phyloP scores from a whole-genome alignment of 2,888 invertebrate genomes.

The Agrotis segetum region DNA sequence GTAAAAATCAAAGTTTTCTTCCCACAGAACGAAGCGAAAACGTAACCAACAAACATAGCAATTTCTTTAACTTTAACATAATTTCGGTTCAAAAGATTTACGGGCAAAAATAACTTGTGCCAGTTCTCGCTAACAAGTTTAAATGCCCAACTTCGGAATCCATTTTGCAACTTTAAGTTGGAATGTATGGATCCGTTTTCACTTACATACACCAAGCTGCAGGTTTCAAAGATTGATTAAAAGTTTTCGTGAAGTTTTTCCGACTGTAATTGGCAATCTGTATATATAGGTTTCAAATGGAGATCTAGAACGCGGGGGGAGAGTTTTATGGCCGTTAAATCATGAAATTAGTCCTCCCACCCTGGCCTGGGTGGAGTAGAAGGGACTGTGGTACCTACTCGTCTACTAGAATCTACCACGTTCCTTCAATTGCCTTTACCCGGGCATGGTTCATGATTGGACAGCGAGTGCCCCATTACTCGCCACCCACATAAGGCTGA shows the following conservation, averaged over 20 bases:
- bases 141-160: slow-evolving; percentile 75
- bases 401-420: too few species aligned
- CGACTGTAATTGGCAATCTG: slow-evolving; percentile 43
- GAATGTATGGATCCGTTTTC: slow-evolving; percentile 62
- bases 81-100: slow-evolving; percentile 68
- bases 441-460: too few species aligned
- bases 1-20: slow-evolving; percentile 64
- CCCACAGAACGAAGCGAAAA: slow-evolving; percentile 34
- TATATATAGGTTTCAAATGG: slow-evolving; percentile 13
- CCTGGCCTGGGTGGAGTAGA: too few species aligned
- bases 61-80: slow-evolving; percentile 61
- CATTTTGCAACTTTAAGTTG: slow-evolving; percentile 72
- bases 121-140: slow-evolving; percentile 73
- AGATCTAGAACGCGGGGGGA: slow-evolving; percentile 6
- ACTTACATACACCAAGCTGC: slow-evolving; percentile 57
- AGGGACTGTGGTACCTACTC: too few species aligned
- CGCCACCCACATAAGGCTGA: too few species aligned
- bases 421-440: too few species aligned
- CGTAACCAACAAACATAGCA: slow-evolving; percentile 58
- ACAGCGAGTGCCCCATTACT: too few species aligned
- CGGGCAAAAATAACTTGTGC: slow-evolving; percentile 63
- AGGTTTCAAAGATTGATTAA: slow-evolving; percentile 61
- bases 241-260: slow-evolving; percentile 52
- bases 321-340: neutral
- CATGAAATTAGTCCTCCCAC: too few species aligned